Evolutionary conservation across 1,140 invertebrate genomes (phyloP), one percentile per base, ranked within the genome.

Genomic region (Brachionus calyciflorus): DNA sequence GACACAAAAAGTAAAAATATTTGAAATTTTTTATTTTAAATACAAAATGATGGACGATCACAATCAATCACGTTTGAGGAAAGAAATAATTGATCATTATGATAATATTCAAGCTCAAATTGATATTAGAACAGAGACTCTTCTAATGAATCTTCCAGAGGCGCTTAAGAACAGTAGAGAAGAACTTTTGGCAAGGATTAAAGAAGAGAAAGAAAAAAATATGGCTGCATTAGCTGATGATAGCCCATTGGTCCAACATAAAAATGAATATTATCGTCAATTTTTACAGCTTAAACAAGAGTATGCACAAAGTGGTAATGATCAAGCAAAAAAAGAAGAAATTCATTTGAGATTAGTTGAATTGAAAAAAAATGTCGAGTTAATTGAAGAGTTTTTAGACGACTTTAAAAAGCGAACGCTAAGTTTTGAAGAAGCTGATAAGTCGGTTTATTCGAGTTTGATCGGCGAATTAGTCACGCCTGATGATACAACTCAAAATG

Each of bases 61-160:
- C 3, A 41, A 37, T 37, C 28, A 33, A 5, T 14, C 30, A 5
- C 12, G 37, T 33, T 7, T 70, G 44, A 44, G 19, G 12, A 26
- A 70, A 41, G 69, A 73, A 19, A 73, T 73, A 46, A 49, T 73
- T 33, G 69, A 73, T 4, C 46, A 73, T 55, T 73, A 73, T 73
- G 69, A 73, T 3, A 49, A 73, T 7, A 49, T 73, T 12, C 46
- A 51, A 33, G 28, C 26, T 12, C 30, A 73, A 37, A 73, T 73
- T 17, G 69, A 73, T 41, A 49, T 73, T 10, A 19, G 69, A 26
- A 73, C 69, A 3, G 69, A 73, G 19, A 51, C 69, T 21, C 40
- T 73, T 21, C 9, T 73, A 10, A 73, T 73, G 69, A 51, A 19
- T 30, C 5, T 73, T 10, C 69, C 69, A 28, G 69, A 73, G 19